phyloP scores from a whole-genome alignment of 2,888 invertebrate species.

The Callyntrura sp. region DNA sequence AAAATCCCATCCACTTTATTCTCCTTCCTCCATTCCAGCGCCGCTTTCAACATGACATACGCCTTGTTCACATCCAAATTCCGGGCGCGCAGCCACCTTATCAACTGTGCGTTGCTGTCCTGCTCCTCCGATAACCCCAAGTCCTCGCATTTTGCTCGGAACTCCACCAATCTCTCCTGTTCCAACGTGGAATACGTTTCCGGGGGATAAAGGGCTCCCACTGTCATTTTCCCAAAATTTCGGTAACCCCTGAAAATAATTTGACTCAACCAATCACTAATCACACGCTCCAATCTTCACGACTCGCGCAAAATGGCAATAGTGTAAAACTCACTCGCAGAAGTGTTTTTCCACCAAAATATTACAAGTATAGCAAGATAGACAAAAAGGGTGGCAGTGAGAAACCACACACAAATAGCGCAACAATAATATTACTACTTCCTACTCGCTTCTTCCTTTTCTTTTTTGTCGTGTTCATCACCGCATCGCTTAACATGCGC shows the following conservation, averaged over 20 bases:
- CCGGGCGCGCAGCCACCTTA: slow-evolving; percentile 81
- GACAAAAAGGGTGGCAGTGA: neutral
- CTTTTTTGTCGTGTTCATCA: neutral
- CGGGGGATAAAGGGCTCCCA: slow-evolving; percentile 17
- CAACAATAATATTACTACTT: too few species aligned
- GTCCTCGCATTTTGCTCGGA: slow-evolving; percentile 32
- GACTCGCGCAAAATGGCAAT: neutral
- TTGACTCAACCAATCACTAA: neutral
- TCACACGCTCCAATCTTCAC: neutral
- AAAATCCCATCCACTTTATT: slow-evolving; percentile 70
- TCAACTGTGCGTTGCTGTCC: slow-evolving; percentile 69
- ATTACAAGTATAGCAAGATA: neutral
- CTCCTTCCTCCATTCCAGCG: slow-evolving; percentile 77
- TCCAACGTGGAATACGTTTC: slow-evolving; percentile 47
- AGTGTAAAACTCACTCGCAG: neutral
- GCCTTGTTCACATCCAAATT: slow-evolving; percentile 77
- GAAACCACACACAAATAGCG: too few species aligned
- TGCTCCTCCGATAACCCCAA: slow-evolving; percentile 25
- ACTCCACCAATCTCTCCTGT: slow-evolving; percentile 23
- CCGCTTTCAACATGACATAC: slow-evolving; percentile 76
- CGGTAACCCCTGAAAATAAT: neutral
- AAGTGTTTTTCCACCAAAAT: neutral
- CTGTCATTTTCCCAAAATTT: slow-evolving; percentile 9
- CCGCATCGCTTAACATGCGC: too few species aligned
- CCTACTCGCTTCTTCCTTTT: neutral